Conservation (phyloP, 2,797 vertebrate species). For the Hyperoplus lanceolatus region DNA sequence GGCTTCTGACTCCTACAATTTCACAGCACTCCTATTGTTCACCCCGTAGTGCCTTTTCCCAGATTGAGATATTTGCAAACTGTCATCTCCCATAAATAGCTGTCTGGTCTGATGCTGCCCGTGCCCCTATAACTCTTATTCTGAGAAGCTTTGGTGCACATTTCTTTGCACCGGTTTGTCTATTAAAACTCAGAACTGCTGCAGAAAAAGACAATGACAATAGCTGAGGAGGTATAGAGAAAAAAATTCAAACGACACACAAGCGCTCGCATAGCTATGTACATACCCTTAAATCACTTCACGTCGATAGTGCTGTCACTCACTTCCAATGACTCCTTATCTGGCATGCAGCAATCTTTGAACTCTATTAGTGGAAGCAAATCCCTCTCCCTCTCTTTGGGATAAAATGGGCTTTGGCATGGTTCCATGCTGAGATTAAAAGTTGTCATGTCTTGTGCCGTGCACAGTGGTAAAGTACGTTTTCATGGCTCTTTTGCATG, state of each 20-base stretch:
- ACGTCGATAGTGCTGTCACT: constrained; percentile 73
- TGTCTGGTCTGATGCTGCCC: constrained; percentile 88
- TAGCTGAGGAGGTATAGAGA: constrained; percentile 58
- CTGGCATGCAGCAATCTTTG: constrained; percentile 85
- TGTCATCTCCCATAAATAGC: constrained; percentile 99
- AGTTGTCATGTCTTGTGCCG: constrained; percentile 82
- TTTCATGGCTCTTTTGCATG: constrained; percentile 72
- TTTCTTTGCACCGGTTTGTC: constrained; percentile 62
- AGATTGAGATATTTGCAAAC: constrained; percentile 99
- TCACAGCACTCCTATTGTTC: constrained; percentile 91
- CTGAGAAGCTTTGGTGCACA: constrained; percentile 70
- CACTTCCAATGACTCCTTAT: constrained; percentile 75
- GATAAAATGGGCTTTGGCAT: constrained; percentile 83
- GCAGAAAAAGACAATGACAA: constrained; percentile 54
- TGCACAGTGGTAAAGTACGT: constrained; percentile 71
- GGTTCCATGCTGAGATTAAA: constrained; percentile 85
- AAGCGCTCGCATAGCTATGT: constrained; percentile 51
- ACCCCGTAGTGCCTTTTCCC: constrained; percentile 89
- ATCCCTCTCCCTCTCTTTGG: constrained; percentile 79
- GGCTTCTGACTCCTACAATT: constrained; percentile 97
- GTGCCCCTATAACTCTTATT: constrained; percentile 74
- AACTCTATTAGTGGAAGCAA: constrained; percentile 85
- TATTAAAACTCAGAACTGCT: constrained; percentile 70
- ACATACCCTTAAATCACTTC: constrained; percentile 64
- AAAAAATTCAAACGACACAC: constrained; percentile 65